phyloP scores from a whole-genome alignment of 2,113 vertebrate species.

The Zeus faber region DNA sequence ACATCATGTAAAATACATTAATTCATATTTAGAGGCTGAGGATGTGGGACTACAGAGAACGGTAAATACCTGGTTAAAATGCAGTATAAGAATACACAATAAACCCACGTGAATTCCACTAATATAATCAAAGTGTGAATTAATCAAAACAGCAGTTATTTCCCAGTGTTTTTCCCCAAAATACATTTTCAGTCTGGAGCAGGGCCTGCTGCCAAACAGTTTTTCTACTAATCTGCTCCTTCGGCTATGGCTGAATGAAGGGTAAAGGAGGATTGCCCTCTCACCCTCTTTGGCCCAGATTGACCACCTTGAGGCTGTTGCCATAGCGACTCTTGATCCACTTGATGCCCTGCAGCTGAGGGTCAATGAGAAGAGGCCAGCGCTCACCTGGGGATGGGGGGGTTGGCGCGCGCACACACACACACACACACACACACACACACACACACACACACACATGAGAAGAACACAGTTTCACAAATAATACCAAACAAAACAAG shows the following conservation, averaged over 20 bases:
- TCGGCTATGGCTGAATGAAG: neutral
- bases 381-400: constrained; percentile 71
- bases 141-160: too few relatives aligned
- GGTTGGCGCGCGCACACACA: constrained; percentile 5
- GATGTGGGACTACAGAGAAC: too few relatives aligned
- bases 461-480: too few relatives aligned
- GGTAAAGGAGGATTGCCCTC: neutral
- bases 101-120: too few relatives aligned
- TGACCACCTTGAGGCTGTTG: constrained; percentile 70
- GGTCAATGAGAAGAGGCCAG: constrained; percentile 77
- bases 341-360: constrained; percentile 76
- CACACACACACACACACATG: neutral
- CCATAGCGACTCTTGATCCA: constrained; percentile 77
- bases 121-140: too few relatives aligned
- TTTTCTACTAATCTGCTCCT: too few relatives aligned
- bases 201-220: neutral
- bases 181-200: neutral
- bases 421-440: neutral
- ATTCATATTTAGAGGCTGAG: too few relatives aligned
- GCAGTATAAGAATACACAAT: too few relatives aligned
- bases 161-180: too few relatives aligned
- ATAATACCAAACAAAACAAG: too few relatives aligned
- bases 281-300: constrained; percentile 75
- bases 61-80: neutral
- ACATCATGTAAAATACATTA: neutral